These are phyloP conservation scores for Hypercompe scribonia DNA, from an alignment of 2,888 invertebrate genomes.

Conservation along the genomic window DNA sequence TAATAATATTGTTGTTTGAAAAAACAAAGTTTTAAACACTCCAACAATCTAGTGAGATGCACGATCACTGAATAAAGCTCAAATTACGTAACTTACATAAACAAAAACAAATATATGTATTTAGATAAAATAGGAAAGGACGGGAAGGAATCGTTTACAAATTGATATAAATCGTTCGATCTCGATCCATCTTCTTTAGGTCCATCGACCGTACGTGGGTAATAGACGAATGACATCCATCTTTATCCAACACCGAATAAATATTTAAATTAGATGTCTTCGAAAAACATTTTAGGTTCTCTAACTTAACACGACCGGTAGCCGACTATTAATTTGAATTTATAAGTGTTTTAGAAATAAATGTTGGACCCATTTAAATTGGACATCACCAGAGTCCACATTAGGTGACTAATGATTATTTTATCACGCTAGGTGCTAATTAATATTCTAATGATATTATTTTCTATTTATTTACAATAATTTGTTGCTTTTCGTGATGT, in stretches of 20 bases:
- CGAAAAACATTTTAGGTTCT: slow-evolving; percentile 45
- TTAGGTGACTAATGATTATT: slow-evolving; percentile 45
- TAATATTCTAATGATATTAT: slow-evolving; percentile 40
- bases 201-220: slow-evolving; percentile 69
- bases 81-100: slow-evolving; percentile 27
- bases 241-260: slow-evolving; percentile 67
- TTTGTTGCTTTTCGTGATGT: slow-evolving; percentile 16
- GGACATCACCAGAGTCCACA: slow-evolving; percentile 27
- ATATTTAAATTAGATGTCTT: slow-evolving; percentile 59
- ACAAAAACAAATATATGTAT: slow-evolving; percentile 53
- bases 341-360: slow-evolving; percentile 47
- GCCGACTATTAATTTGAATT: slow-evolving; percentile 50
- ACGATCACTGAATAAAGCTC: slow-evolving; percentile 16
- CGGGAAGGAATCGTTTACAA: slow-evolving; percentile 73
- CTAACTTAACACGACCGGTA: slow-evolving; percentile 43
- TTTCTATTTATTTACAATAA: slow-evolving; percentile 19
- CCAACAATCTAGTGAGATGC: slow-evolving; percentile 5
- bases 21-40: too few species aligned
- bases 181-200: slow-evolving; percentile 82
- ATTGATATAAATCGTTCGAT: slow-evolving; percentile 83
- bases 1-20: slow-evolving; percentile 14
- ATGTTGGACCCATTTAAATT: slow-evolving; percentile 46
- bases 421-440: slow-evolving; percentile 48
- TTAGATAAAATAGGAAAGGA: slow-evolving; percentile 72
- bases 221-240: slow-evolving; percentile 74